Evolutionary conservation across 2,113 vertebrate genomes (phyloP), one percentile per base, ranked within the genome.

Genomic region (Perca fluviatilis): DNA sequence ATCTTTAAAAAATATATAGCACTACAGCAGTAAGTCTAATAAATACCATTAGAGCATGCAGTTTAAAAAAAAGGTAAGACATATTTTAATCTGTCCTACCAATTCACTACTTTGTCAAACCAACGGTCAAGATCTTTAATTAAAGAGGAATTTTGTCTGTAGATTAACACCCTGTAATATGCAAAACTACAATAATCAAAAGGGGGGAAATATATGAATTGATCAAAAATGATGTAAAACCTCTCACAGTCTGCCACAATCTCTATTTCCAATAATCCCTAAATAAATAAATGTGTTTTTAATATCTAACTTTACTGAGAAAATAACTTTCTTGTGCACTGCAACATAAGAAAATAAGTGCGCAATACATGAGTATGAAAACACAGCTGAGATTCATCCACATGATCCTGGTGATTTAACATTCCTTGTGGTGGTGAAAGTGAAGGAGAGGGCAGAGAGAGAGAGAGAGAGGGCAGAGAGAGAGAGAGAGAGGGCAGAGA

Each of bases 341-440:
- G 10, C 58, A 74, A 82, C 49, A 69, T 23, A 18, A 25, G 63
- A 65, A 69, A 72, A 62, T 16, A 68, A 62, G 46, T 71, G 66
- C 3, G 50, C 77, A 84, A 61, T 46, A 84, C 60, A 75, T 15
- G 51, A 58, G 70, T 80, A 66, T 86, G 67, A 87, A 84, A 90
- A 89, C 80, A 89, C 87, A 89, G 88, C 86, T 83, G 87, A 78
- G 74, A 83, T 83, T 88, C 81, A 84, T 86, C 80, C 87, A 91
- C 62, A 30, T 90, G 90, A 93, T 84, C 85, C 56, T 54, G 43
- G 49, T 74, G 86, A 88, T 90, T 84, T 91, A 87, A 88, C 87
- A 93, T 93, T 93, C 91, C 82, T 89, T 73, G 77, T 74, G 80
- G 83, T 86, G 84, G 76, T 84, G 75, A 88, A 80, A 86, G 80